Conservation (phyloP, 1,140 invertebrate genomes). For the Delia radicum region DNA sequence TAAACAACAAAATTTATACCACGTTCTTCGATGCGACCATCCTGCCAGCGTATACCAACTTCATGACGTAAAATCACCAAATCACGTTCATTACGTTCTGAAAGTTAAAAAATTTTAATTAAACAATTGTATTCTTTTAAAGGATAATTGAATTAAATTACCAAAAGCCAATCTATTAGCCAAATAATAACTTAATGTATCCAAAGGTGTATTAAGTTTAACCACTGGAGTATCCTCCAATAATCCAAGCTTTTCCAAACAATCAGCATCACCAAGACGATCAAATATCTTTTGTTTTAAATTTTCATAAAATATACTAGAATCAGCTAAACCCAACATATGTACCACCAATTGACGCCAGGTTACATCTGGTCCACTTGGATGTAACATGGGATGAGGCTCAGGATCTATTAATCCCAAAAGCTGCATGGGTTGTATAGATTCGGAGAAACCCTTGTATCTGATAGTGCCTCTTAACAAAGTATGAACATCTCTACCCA, state of each 20-base stretch:
- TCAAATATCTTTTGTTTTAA: conserved; percentile 79
- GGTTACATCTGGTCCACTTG: conserved; percentile 92
- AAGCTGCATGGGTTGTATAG: conserved; percentile 80
- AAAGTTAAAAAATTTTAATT: conserved; percentile 37
- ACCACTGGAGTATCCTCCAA: conserved; percentile 79
- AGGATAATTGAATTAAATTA: conserved; percentile 58
- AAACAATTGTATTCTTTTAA: neutral
- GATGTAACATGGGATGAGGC: conserved; percentile 85
- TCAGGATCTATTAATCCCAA: conserved; percentile 87
- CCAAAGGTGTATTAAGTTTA: conserved; percentile 85
- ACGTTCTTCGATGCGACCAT: conserved; percentile 77
- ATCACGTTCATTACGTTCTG: conserved; percentile 80
- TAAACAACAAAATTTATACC: conserved; percentile 94
- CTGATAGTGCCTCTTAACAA: conserved; percentile 89
- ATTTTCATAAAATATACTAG: conserved; percentile 92
- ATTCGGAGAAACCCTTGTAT: conserved; percentile 86
- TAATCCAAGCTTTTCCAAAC: conserved; percentile 83
- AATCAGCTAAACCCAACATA: conserved; percentile 78
- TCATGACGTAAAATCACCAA: conserved; percentile 93
- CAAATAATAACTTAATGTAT: conserved; percentile 90
- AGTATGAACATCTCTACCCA: conserved; percentile 78
- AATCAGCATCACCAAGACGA: conserved; percentile 70
- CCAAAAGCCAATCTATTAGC: conserved; percentile 81
- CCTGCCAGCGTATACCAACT: conserved; percentile 88
- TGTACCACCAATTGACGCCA: conserved; percentile 92